Percentiles rank a stretch among this genome's conserved stretches.
Evolutionary conservation across 2,888 invertebrate genomes (phyloP).

Genomic region (Dastarcus helophoroides): DNA sequence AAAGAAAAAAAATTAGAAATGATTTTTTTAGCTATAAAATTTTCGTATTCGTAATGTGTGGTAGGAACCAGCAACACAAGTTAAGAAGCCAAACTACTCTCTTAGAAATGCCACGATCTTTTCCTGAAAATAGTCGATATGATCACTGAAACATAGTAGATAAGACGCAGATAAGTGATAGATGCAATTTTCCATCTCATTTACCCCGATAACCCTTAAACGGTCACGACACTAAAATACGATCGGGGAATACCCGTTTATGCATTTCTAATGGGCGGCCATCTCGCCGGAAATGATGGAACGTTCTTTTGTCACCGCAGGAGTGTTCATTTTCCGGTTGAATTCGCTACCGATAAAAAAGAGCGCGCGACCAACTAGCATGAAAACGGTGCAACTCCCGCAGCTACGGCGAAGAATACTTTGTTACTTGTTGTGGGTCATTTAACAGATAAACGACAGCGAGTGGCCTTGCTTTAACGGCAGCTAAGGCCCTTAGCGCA

Average conservation of each 20-base stretch:
- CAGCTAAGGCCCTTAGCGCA: slow-evolving; percentile 31
- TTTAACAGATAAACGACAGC: slow-evolving; percentile 39
- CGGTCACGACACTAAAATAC: slow-evolving; percentile 25
- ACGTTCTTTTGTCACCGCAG: slow-evolving; percentile 40
- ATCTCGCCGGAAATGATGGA: slow-evolving; percentile 40
- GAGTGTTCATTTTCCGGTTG: slow-evolving; percentile 42
- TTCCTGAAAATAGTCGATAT: too few species aligned
- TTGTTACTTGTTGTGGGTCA: slow-evolving; percentile 38
- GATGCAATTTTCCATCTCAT: slow-evolving; percentile 26
- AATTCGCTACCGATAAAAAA: slow-evolving; percentile 39
- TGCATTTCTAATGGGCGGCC: slow-evolving; percentile 36
- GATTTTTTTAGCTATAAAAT: too few species aligned
- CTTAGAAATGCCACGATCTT: too few species aligned
- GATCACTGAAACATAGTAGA: too few species aligned
- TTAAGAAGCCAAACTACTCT: too few species aligned
- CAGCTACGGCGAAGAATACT: slow-evolving; percentile 21
- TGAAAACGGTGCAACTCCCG: slow-evolving; percentile 30
- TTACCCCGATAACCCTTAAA: slow-evolving; percentile 26
- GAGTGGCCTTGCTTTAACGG: slow-evolving; percentile 35
- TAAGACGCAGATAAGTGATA: slow-evolving; percentile 18
- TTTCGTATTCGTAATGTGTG: too few species aligned
- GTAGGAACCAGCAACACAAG: too few species aligned
- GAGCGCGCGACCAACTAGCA: slow-evolving; percentile 33
- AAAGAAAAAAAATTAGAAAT: too few species aligned
- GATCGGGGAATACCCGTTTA: slow-evolving; percentile 31